These are phyloP conservation scores for Channallabes apus DNA, from an alignment of 2,797 vertebrate species.

Conservation along the genomic window DNA sequence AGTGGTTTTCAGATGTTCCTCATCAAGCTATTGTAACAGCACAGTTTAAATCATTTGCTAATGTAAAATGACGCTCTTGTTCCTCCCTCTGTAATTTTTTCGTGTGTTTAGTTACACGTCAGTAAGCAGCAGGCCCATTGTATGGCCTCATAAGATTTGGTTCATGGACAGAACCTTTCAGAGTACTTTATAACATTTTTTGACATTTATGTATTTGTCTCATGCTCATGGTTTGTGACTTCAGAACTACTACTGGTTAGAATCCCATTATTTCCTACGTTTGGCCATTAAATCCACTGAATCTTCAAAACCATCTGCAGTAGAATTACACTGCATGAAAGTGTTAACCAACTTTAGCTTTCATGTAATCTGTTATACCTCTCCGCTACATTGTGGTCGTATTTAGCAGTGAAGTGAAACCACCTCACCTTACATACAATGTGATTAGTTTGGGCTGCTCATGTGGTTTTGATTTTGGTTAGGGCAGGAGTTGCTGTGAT, in stretches of 20 bases:
- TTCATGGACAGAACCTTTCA: not conserved
- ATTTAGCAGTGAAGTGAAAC: not conserved
- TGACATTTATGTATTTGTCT: not conserved
- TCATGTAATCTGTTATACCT: not conserved
- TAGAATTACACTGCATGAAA: not conserved
- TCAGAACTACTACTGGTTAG: not conserved
- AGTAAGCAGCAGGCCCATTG: not conserved
- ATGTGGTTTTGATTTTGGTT: not conserved
- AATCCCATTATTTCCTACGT: not conserved
- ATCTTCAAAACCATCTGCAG: not conserved
- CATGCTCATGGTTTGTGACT: not conserved
- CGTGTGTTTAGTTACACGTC: not conserved
- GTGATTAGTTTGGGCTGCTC: not conserved
- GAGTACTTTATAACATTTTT: not conserved
- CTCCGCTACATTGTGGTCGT: not conserved
- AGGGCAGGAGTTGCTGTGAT: not conserved
- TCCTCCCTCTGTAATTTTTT: not conserved
- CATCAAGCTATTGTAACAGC: not conserved
- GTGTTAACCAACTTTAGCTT: not conserved
- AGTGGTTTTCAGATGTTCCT: not conserved
- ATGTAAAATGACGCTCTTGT: constrained; percentile 21
- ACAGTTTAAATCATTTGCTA: not conserved
- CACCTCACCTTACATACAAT: not conserved
- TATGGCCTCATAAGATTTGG: not conserved
- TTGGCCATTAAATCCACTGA: not conserved